Evolutionary conservation across 1,140 invertebrate species (phyloP), one percentile per base, ranked within the genome.

Genomic region (Psilanteris sp.): DNA sequence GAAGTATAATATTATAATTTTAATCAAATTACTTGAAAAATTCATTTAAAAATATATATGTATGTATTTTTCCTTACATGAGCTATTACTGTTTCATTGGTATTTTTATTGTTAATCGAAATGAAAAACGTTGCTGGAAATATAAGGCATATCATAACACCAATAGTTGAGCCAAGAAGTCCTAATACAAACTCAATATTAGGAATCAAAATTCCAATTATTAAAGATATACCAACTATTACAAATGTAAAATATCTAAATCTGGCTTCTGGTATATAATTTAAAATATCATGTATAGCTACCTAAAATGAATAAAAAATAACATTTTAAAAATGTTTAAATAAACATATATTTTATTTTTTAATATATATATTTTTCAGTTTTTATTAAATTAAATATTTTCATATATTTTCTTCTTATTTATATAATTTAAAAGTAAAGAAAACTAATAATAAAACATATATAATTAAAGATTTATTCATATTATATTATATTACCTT

Each of bases 111-210:
- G 4, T 91, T 92, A 27, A 95, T 90, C 26, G 92, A 91, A 24
- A 94, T 90, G 75, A 94, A 94, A 81, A 92, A 93, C 5, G 91
- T 90, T 1, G 96, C 93, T 0, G 97, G 97, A 81, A 98, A 95
- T 77, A 98, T 94, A 8, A 97, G 91, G 79, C 96, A 98, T 68
- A 98, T 95, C 52, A 96, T 91, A n/a, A 96, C 94, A 2, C 97
- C 97, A 75, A 97, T 96, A 6, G 97, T 98, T 7, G 97, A 96
- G 7, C 97, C 97, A 43, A 97, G 93, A 18, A 98, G 85, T 2
- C 96, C 96, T 15, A 98, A 90, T 36, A 98, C 95, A 77, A 98
- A 91, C 89, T 98, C 97, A 62, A 99, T 96, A 80, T 94, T 95
- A 10, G 95, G 95, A 73, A 96, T 91, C 27, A 95, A 80, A 29